These are phyloP conservation scores for Numenius phaeopus DNA, from an alignment of 2,797 vertebrate species.

Conservation along the genomic window DNA sequence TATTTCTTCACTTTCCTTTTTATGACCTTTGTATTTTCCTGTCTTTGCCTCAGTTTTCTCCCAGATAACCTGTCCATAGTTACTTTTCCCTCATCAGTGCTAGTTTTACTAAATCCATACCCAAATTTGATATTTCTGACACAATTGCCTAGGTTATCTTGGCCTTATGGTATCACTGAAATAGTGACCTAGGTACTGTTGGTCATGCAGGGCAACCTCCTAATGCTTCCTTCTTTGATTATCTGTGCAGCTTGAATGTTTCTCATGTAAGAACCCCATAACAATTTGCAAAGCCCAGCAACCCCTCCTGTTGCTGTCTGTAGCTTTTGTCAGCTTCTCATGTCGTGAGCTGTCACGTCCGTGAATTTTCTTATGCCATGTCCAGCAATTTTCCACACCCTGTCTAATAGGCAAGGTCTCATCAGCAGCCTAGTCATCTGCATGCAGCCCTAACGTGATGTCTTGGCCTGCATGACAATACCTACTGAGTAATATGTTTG, in stretches of 20 bases:
- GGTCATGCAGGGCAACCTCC: background rate
- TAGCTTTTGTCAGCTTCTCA: background rate
- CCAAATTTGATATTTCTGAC: background rate
- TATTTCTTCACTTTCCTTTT: background rate
- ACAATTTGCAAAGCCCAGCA: fast-evolving
- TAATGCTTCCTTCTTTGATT: fast-evolving
- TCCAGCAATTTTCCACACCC: background rate
- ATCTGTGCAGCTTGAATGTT: background rate
- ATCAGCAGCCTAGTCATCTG: background rate
- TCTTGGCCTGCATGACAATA: background rate
- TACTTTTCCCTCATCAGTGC: fast-evolving
- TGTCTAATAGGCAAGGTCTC: background rate
- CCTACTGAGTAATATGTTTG: background rate
- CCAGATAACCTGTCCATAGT: background rate
- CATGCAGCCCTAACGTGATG: background rate
- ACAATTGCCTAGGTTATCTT: background rate
- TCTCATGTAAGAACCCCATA: background rate
- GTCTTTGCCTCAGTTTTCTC: background rate
- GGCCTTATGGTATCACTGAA: background rate
- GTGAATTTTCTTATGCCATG: background rate
- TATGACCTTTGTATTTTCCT: background rate
- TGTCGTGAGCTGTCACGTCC: fast-evolving
- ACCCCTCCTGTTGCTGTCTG: background rate
- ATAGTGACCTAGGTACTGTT: background rate
- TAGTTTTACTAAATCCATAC: background rate